Evolutionary conservation across 2,113 vertebrate genomes (phyloP), one percentile per base, ranked within the genome.

Genomic region (Athene noctua): DNA sequence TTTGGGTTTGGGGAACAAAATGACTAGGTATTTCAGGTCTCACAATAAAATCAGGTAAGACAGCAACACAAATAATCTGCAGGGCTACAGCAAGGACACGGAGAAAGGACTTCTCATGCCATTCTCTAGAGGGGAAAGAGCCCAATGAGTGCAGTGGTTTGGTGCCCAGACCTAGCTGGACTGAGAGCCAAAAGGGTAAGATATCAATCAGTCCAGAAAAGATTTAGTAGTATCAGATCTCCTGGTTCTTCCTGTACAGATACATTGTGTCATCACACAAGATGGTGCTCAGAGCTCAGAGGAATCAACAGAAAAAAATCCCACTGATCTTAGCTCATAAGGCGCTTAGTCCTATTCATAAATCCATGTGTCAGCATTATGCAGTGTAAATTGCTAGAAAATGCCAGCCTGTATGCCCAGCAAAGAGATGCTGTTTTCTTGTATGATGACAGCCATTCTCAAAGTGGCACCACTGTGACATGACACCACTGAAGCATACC

Each of bases 361-460:
- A 87, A 80, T 29, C 78, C 84, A n/a, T 1, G 1, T 16, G 15
- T 51, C 51, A 66, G 34, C 0, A 1, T 52, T 21, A 67, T n/a
- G n/a, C 14, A 7, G 49, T 11, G 47, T 6, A 17, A 86, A 49
- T 13, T 40, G 14, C 75, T 74, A n/a, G 47, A 36, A 78, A 68
- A 75, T 7, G 27, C 55, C 63, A 71, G 59, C 34, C 54, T 55
- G 54, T 40, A 29, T 25, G 75, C 44, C 44, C 80, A 72, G 75
- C 34, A 65, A 59, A 55, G 63, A 68, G 66, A 5, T 15, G 9
- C 20, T 52, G 29, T 40, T 77, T 30, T 25, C 86, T 40, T 26
- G 18, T 38, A 4, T 0, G 2, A 16, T 2, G 7, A 54, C 70
- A 93, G 57, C 34, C 2, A 1, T 36, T 77, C 61, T 72, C 54